Percentiles rank a stretch among this genome's conserved stretches.
Conservation (phyloP, 2,888 invertebrate species). For the Apodemia hepburni region DNA sequence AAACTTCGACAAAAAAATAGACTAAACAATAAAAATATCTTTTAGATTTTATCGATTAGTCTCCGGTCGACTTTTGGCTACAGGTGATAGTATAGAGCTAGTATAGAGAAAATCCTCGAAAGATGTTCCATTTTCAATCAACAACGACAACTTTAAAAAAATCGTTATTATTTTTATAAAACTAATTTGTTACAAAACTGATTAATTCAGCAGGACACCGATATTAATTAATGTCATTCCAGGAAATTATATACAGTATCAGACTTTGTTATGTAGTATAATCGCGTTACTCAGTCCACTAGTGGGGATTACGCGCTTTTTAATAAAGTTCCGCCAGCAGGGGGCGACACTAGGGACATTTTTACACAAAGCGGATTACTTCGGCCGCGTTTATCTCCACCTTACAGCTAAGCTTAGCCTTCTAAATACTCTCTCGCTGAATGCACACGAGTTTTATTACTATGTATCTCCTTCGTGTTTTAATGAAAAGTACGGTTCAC, state of each 20-base stretch:
- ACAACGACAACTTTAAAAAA: no score
- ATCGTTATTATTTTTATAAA: no score
- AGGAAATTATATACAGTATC: conserved; percentile 72
- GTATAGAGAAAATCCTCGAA: no score
- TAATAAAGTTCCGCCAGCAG: conserved; percentile 70
- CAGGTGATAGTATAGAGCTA: no score
- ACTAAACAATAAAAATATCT: no score
- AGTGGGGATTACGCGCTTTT: conserved; percentile 77
- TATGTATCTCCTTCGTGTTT: conserved; percentile 18
- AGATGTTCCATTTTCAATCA: no score
- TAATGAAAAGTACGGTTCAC: conserved; percentile 7
- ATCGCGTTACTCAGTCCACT: conserved; percentile 78
- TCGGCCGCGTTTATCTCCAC: conserved; percentile 75
- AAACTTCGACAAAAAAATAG: no score
- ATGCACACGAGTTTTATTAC: conserved; percentile 58
- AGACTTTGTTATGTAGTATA: conserved; percentile 68
- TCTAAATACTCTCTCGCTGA: conserved; percentile 64
- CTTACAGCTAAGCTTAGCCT: conserved; percentile 74
- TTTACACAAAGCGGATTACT: conserved; percentile 79
- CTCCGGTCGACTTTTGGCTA: no score
- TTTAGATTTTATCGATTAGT: no score
- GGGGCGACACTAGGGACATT: conserved; percentile 73
- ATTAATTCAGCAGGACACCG: background rate
- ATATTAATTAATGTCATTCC: conserved; percentile 27
- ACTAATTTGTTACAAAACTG: no score